A percentile compares a stretch with the other conserved stretches of the same genome.
phyloP scores from a whole-genome alignment of 2,888 invertebrate species.

The Brassicogethes aeneus region DNA sequence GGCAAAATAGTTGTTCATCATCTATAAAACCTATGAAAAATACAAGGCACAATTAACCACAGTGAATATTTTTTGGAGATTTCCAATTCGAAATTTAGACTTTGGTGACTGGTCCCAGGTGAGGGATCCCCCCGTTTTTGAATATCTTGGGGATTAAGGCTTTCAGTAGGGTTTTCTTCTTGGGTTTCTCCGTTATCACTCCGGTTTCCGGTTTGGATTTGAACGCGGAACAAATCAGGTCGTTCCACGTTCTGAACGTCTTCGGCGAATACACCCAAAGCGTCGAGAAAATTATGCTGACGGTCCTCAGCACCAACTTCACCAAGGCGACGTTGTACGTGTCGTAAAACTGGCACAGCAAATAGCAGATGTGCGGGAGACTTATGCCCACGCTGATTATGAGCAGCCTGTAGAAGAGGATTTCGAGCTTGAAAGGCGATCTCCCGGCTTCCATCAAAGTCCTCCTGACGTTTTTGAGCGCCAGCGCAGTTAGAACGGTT shows the following conservation, averaged over 20 bases:
- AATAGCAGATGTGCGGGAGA: slow-evolving; percentile 59
- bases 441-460: slow-evolving; percentile 46
- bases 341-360: slow-evolving; percentile 48
- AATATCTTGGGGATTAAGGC: not conserved
- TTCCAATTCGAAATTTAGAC: no score
- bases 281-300: slow-evolving; percentile 30
- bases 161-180: not conserved
- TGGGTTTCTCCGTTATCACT: not conserved
- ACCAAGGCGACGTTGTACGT: slow-evolving; percentile 26
- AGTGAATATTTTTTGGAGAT: no score
- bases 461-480: slow-evolving; percentile 63
- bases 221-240: slow-evolving; percentile 20
- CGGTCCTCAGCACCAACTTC: slow-evolving; percentile 26
- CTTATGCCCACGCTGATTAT: slow-evolving; percentile 72
- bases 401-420: slow-evolving; percentile 66
- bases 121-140: no score
- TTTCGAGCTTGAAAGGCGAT: slow-evolving; percentile 52
- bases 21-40: no score
- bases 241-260: slow-evolving; percentile 33
- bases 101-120: not conserved
- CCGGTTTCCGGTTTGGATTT: not conserved
- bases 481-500: slow-evolving; percentile 64
- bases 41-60: no score
- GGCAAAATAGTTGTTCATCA: no score
- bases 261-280: slow-evolving; percentile 36